Base-by-base conservation (phyloP, 2,113 vertebrate genomes). In the Hippocampus abdominalis region DNA sequence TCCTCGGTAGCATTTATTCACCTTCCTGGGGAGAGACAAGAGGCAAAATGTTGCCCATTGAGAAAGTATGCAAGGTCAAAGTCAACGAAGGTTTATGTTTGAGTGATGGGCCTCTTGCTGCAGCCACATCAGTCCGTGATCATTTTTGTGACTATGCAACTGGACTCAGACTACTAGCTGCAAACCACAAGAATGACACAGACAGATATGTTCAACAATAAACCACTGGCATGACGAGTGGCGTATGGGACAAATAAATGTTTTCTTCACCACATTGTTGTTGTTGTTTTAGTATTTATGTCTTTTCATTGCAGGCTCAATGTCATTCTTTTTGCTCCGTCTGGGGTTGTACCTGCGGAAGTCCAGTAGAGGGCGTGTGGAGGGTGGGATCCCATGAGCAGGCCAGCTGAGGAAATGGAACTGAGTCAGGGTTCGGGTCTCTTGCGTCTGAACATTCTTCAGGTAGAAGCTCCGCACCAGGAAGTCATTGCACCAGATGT, bases 401-500 rank as follows among this genome's bases (percentile, higher is more conserved):
- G 96, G 96, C 97, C 97, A 99, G 93, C 96, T 98, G 73, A 99
- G 94, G 93, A 99, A 99, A 91, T 98, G 97, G 91, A 99, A 99
- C 92, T 99, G 97, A 0, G 97, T 99, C 74, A 99, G 93, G 0
- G 97, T 98, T 75, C 97, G 91, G 0, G 96, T 99, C 89, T 99
- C 97, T 81, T 98, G 96, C 0, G 96, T 95, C 87, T 98, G 96
- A 66, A 98, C 95, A 0, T 99, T 98, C 86, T 99, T 99, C 90
- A 98, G 91, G 92, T 99, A 99, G 90, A 99, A 98, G 81, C 97
- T 98, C 25, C 97, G 93, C 72, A 98, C 97, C 89, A 99, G 91
- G 89, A 98, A 99, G 83, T 99, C 97, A 70, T 98, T 97, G 0
- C 97, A 99, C 96, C 97, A 99, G 91, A 99, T 98, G 87, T 99